A percentile compares a stretch with the other conserved stretches of the same genome.
phyloP scores from a whole-genome alignment of 2,888 invertebrate genomes.

The Leistus spinibarbis region DNA sequence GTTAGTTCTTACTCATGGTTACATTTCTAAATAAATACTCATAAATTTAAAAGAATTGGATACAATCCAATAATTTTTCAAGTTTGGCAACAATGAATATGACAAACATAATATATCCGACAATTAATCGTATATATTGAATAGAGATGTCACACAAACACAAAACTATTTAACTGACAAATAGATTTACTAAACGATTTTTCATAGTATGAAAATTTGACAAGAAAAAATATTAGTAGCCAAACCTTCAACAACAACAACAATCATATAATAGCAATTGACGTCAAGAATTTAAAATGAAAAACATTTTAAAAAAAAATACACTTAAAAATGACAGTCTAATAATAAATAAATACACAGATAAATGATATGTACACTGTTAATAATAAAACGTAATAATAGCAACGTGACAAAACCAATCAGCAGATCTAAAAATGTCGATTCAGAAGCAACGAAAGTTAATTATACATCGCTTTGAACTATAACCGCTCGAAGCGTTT shows the following conservation, averaged over 20 bases:
- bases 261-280: not conserved
- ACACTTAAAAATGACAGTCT: not conserved
- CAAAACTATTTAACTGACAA: not conserved
- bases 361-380: not conserved
- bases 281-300: not conserved
- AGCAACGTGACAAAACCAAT: not conserved
- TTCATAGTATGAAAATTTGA: not conserved
- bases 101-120: not conserved
- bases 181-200: not conserved
- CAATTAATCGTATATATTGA: not conserved
- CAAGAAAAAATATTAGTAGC: not conserved
- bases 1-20: too few relatives aligned
- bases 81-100: not conserved
- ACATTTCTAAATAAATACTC: too few relatives aligned
- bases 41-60: too few relatives aligned
- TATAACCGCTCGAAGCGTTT: not conserved
- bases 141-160: not conserved
- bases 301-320: not conserved
- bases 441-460: constrained; percentile 28
- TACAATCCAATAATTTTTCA: too few relatives aligned
- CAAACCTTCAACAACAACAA: not conserved
- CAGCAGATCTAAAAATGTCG: constrained; percentile 23
- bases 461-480: constrained; percentile 25
- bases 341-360: not conserved
- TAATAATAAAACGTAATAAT: not conserved